phyloP scores from a whole-genome alignment of 2,888 invertebrate genomes.

The Mesoligia furuncula region DNA sequence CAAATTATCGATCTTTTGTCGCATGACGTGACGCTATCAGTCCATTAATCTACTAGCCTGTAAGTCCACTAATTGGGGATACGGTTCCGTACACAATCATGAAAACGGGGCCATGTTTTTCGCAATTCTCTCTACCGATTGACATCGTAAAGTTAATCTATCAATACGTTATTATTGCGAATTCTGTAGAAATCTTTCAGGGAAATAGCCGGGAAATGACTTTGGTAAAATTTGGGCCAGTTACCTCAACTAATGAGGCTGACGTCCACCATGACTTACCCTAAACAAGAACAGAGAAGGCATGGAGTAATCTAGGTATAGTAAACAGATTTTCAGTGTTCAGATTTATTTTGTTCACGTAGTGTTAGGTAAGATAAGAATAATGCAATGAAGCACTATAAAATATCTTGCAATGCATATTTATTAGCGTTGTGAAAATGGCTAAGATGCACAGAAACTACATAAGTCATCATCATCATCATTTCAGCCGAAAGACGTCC shows the following conservation, averaged over 20 bases:
- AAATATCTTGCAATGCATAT: background rate
- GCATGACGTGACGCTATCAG: constrained; percentile 30
- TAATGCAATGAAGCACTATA: background rate
- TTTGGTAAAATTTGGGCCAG: constrained; percentile 85
- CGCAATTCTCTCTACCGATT: constrained; percentile 50
- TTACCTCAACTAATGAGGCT: constrained; percentile 89
- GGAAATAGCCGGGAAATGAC: constrained; percentile 83
- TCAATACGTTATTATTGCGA: constrained; percentile 57
- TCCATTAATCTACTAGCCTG: constrained; percentile 38
- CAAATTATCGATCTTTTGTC: constrained; percentile 45
- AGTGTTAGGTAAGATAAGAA: background rate
- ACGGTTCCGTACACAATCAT: constrained; percentile 20
- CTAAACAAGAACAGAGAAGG: constrained; percentile 78
- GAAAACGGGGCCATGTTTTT: constrained; percentile 51
- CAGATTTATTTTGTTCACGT: background rate
- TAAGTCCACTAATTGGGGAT: constrained; percentile 52
- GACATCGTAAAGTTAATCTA: constrained; percentile 52
- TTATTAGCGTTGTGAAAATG: background rate
- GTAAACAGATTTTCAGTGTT: background rate
- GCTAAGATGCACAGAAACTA: background rate
- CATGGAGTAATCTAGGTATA: constrained; percentile 63
- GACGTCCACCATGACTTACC: constrained; percentile 85
- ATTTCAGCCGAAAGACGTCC: too few species aligned
- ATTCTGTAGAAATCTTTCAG: constrained; percentile 77
- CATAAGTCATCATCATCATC: too few species aligned